These are phyloP conservation scores for Saguinus midas DNA, from an alignment of 2,113 vertebrate species.

Conservation along the genomic window DNA sequence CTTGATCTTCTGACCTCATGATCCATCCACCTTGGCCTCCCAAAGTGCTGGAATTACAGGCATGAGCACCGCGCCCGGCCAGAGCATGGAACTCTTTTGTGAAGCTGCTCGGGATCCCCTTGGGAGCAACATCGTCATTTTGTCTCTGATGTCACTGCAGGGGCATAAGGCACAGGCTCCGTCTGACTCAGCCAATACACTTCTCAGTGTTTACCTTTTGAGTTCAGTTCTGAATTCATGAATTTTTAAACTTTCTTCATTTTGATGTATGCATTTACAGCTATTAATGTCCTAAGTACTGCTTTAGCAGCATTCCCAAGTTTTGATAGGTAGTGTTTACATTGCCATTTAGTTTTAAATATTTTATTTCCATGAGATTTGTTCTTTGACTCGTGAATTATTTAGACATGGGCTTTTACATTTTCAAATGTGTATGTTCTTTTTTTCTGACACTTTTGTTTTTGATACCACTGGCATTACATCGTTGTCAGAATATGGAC, in stretches of 20 bases:
- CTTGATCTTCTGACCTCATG: too few species aligned
- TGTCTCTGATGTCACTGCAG: neutral
- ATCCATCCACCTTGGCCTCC: too few species aligned
- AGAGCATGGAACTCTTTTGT: neutral
- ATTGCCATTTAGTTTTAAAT: conserved; percentile 61
- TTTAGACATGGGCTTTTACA: conserved; percentile 44
- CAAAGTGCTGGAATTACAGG: too few species aligned
- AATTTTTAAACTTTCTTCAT: conserved; percentile 47
- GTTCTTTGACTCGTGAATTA: conserved; percentile 58
- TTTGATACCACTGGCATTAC: neutral
- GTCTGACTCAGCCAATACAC: neutral
- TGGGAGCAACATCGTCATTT: neutral
- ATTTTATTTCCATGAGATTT: conserved; percentile 65
- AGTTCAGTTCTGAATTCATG: conserved; percentile 52
- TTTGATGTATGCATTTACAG: conserved; percentile 12
- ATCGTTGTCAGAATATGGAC: neutral
- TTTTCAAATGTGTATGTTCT: neutral
- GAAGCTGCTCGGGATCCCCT: neutral
- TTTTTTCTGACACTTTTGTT: neutral
- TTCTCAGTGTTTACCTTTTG: neutral
- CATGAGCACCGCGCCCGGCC: too few species aligned
- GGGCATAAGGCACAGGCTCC: neutral
- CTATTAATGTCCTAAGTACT: conserved; percentile 5
- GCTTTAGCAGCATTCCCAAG: neutral
- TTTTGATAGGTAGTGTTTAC: conserved; percentile 34